These are phyloP conservation scores for Crematogaster levior DNA, from an alignment of 2,888 invertebrate species.

Conservation along the genomic window DNA sequence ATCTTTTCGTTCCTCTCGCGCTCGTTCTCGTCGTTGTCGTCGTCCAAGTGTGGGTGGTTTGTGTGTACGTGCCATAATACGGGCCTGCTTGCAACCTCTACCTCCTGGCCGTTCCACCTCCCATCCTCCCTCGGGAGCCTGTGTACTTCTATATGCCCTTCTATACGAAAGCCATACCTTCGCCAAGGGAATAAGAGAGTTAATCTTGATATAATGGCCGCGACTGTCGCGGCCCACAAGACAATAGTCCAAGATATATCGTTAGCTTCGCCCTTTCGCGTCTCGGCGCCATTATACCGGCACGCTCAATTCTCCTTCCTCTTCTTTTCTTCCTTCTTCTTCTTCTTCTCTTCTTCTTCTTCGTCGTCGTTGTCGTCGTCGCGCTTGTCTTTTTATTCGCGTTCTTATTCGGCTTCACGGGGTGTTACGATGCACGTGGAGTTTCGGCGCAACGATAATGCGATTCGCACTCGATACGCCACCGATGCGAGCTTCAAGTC, in stretches of 20 bases:
- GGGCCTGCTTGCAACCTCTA: slow-evolving; percentile 70
- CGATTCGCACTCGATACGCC: slow-evolving; percentile 61
- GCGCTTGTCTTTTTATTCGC: slow-evolving; percentile 47
- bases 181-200: slow-evolving; percentile 82
- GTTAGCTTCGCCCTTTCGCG: slow-evolving; percentile 82
- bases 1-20: slow-evolving; percentile 31
- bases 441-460: slow-evolving; percentile 73
- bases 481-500: slow-evolving; percentile 52
- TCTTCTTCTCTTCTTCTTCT: slow-evolving; percentile 24
- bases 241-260: slow-evolving; percentile 85
- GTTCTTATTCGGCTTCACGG: slow-evolving; percentile 69
- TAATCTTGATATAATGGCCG: slow-evolving; percentile 85
- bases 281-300: slow-evolving; percentile 79
- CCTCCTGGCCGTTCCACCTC: slow-evolving; percentile 61
- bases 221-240: slow-evolving; percentile 84
- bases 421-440: slow-evolving; percentile 71
- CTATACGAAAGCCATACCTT: slow-evolving; percentile 78
- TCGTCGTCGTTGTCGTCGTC: slow-evolving; percentile 40
- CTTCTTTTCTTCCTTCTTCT: slow-evolving; percentile 48
- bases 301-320: slow-evolving; percentile 75
- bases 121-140: slow-evolving; percentile 73
- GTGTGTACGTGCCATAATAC: slow-evolving; percentile 76
- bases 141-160: slow-evolving; percentile 77
- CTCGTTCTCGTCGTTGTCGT: slow-evolving; percentile 60
- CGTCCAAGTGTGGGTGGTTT: slow-evolving; percentile 71